phyloP scores from a whole-genome alignment of 1,140 invertebrate species.

The Bombus polaris region DNA sequence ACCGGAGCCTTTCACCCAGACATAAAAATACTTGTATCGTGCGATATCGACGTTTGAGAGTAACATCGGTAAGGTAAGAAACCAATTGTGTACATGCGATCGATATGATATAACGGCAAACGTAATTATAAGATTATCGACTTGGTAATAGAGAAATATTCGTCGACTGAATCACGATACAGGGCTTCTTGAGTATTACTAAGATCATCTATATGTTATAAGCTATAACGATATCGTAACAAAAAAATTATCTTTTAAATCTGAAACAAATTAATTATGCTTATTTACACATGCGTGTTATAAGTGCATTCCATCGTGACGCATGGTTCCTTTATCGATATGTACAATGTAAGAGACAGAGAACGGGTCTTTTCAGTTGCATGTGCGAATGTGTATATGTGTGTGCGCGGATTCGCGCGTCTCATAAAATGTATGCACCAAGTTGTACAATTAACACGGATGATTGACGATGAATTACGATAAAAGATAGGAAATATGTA shows the following conservation, averaged over 20 bases:
- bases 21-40: neutral
- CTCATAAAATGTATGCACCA: neutral
- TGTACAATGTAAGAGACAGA: neutral
- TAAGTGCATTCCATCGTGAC: slow-evolving; percentile 1
- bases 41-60: neutral
- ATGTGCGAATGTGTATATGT: too few species aligned
- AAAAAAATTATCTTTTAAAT: neutral
- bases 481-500: neutral
- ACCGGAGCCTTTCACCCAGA: neutral
- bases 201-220: neutral
- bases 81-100: neutral
- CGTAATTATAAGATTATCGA: neutral
- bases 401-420: neutral
- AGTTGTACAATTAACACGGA: neutral
- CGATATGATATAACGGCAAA: neutral
- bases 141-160: neutral
- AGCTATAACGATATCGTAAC: neutral
- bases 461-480: neutral
- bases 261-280: neutral
- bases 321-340: neutral
- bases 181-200: neutral
- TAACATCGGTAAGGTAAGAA: neutral
- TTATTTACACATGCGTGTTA: slow-evolving; percentile 30
- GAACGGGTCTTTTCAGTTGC: neutral
- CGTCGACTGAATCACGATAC: neutral